Evolutionary conservation across 2,797 vertebrate species (phyloP).

Genomic region (Lycodopsis pacificus): DNA sequence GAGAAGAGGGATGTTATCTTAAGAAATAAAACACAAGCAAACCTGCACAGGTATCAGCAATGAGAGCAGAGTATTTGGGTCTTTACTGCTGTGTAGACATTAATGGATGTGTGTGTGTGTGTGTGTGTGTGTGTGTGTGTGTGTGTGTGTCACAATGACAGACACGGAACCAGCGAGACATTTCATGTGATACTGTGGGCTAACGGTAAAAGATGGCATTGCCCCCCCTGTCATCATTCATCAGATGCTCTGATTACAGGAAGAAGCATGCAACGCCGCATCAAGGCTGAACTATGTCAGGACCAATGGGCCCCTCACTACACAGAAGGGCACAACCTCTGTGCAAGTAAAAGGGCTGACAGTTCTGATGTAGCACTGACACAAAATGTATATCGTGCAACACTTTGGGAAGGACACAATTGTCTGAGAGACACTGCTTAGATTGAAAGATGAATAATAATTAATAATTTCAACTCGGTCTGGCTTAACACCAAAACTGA

Average conservation of each 20-base stretch:
- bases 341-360: not conserved
- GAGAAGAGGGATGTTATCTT: constrained; percentile 17
- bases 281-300: constrained; percentile 46
- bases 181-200: constrained; percentile 39
- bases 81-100: constrained; percentile 6
- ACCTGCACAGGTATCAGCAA: not conserved
- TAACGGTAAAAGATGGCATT: constrained; percentile 49
- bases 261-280: constrained; percentile 17
- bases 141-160: constrained; percentile 12
- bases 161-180: not conserved
- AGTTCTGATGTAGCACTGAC: not conserved
- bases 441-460: not conserved
- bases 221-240: constrained; percentile 60
- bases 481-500: not conserved
- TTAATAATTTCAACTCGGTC: not conserved
- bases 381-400: not conserved
- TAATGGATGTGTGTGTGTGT: not conserved
- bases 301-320: constrained; percentile 14
- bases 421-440: not conserved
- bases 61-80: constrained; percentile 1
- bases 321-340: constrained; percentile 26
- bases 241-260: constrained; percentile 63
- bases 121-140: not conserved
- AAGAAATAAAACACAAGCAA: constrained; percentile 30
- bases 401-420: constrained; percentile 1